Conservation (phyloP, 2,797 vertebrate species). For the Euthynnus affinis region DNA sequence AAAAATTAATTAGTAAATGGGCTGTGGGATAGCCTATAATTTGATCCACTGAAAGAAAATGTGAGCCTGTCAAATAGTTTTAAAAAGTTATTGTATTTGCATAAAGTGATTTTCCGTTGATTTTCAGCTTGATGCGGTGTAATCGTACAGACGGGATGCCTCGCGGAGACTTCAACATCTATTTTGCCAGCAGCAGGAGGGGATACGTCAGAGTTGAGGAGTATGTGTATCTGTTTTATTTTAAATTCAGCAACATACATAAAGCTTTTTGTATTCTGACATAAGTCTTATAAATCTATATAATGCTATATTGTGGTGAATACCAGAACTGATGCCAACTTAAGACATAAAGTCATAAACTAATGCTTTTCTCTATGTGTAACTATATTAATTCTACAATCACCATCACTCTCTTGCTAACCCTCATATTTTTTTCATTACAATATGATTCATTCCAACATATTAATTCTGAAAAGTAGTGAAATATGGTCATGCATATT, state of each 20-base stretch:
- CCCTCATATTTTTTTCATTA: too few relatives aligned
- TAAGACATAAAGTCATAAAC: neutral
- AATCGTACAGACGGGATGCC: constrained; percentile 82
- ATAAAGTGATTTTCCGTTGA: constrained; percentile 37
- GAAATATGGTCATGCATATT: neutral
- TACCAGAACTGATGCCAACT: neutral
- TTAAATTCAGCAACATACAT: neutral
- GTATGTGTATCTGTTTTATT: constrained; percentile 67
- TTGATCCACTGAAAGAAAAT: neutral
- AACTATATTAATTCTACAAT: too few relatives aligned
- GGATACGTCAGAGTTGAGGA: constrained; percentile 85
- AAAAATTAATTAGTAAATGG: neutral
- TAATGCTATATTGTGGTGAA: neutral
- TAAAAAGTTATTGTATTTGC: neutral
- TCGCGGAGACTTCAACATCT: constrained; percentile 86
- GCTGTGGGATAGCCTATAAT: neutral
- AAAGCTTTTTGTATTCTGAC: neutral
- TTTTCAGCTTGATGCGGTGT: constrained; percentile 75
- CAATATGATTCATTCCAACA: too few relatives aligned
- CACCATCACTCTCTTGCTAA: too few relatives aligned
- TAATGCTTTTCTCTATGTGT: neutral
- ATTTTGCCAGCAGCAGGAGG: constrained; percentile 83
- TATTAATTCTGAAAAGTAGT: too few relatives aligned
- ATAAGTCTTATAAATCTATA: neutral
- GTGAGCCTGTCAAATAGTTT: neutral